Conservation (phyloP, 2,113 vertebrate species). For the Sus scrofa region DNA sequence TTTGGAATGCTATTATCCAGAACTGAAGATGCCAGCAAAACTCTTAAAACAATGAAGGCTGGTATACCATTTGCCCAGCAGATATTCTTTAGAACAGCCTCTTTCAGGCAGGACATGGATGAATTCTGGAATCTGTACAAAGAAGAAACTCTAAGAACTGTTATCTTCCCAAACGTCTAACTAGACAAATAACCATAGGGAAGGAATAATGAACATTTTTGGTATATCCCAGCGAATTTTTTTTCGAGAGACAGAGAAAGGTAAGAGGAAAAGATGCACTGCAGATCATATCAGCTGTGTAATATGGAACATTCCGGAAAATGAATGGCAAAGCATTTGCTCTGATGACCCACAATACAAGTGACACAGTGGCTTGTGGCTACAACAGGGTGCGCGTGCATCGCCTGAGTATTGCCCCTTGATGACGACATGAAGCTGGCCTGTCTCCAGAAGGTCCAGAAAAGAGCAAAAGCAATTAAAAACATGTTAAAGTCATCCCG, state of each 20-base stretch:
- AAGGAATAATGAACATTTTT: neutral
- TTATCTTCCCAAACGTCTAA: neutral
- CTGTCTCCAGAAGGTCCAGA: conserved; percentile 50
- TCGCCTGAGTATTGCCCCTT: neutral
- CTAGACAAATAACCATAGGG: neutral
- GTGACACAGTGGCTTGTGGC: neutral
- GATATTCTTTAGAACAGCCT: conserved; percentile 30
- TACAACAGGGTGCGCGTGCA: neutral
- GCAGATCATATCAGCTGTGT: neutral
- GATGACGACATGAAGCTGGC: conserved; percentile 55
- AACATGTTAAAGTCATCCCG: neutral
- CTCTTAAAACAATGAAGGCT: conserved; percentile 25
- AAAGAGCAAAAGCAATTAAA: conserved; percentile 62
- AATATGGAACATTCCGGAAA: conserved; percentile 30
- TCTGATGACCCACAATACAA: neutral
- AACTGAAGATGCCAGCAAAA: conserved; percentile 40
- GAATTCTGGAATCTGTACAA: neutral
- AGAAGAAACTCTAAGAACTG: neutral
- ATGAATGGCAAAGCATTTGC: conserved; percentile 1
- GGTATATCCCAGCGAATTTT: neutral
- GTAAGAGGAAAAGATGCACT: neutral
- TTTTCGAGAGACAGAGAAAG: neutral
- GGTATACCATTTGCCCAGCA: conserved; percentile 12
- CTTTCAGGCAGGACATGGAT: conserved; percentile 31
- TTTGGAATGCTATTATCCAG: neutral